Evolutionary conservation across 2,113 vertebrate species (phyloP), one percentile per base, ranked within the genome.

Genomic region (Scortum barcoo): DNA sequence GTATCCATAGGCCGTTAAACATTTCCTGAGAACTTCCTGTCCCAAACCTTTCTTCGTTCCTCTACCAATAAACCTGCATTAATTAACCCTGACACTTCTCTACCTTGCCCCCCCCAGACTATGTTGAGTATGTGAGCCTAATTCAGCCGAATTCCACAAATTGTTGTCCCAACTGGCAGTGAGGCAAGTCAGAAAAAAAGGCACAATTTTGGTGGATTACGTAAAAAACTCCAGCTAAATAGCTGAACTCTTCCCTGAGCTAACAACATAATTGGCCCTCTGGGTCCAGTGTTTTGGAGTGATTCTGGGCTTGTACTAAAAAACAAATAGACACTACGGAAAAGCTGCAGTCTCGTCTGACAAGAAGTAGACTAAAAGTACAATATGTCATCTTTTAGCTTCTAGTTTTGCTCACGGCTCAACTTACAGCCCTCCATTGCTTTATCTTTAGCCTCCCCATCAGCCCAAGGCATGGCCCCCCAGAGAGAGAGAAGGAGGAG

Each of bases 1-100:
- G 86, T 81, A 86, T 90, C 86, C 33, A 54, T 84, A 82, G 87
- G 81, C 88, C 33, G 51, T 91, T 91, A 86, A 93, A 92, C 80
- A 89, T 91, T 92, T 91, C 89, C 89, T 88, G 88, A 88, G 80
- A 54, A 33, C 33, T 61, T 72, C 68, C 11, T 72, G 57, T 66
- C 61, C 66, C 69, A 51, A 56, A 26, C 44, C 50, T 81, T 57
- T 46, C 42, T 61, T 53, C 72, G 62, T 46, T 60, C 40, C 16
- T 78, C 22, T 54, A n/a, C 40, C 69, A 79, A 51, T 80, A 79
- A 89, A 85, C 61, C 40, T 56, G 65, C 76, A 87, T 83, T 76
- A 84, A 46, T 68, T 72, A 70, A 88, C n/a, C 12, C 9, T 40
- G 36, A 78, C 66, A 62, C 68, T 53, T 80, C 20, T 71, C 46